Evolutionary conservation across 2,113 vertebrate genomes (phyloP).

Genomic region (Xyliphius kryptos): DNA sequence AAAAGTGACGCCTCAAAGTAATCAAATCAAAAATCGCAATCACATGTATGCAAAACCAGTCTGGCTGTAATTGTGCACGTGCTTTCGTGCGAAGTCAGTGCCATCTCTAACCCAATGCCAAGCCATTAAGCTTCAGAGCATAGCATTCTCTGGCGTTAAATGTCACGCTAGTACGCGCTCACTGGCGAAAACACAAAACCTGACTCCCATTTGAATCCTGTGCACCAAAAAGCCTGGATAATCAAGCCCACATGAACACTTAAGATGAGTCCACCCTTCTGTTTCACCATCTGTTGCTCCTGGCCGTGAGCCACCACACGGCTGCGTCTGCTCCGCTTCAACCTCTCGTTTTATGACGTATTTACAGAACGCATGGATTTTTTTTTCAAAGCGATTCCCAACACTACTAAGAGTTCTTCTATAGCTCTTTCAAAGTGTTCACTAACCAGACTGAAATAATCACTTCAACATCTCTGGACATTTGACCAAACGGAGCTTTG

Average conservation of each 20-base stretch:
- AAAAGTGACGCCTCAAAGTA: conserved; percentile 1
- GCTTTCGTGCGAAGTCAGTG: conserved; percentile 20
- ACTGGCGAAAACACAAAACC: conserved; percentile 28
- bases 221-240: conserved; percentile 43
- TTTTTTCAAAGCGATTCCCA: too few relatives aligned
- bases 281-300: conserved; percentile 43
- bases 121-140: conserved; percentile 4
- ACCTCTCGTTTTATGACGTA: too few relatives aligned
- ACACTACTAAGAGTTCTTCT: too few relatives aligned
- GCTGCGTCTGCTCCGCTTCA: too few relatives aligned
- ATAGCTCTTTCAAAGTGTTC: too few relatives aligned
- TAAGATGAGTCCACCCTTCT: conserved; percentile 42
- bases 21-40: too few relatives aligned
- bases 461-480: too few relatives aligned
- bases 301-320: too few relatives aligned
- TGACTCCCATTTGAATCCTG: conserved; percentile 34
- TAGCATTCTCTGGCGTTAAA: conserved; percentile 30
- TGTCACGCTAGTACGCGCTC: conserved; percentile 45
- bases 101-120: conserved; percentile 15
- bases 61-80: neutral
- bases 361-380: too few relatives aligned
- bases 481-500: too few relatives aligned
- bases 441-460: too few relatives aligned
- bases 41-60: conserved; percentile 4
- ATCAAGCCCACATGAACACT: conserved; percentile 42